phyloP scores from a whole-genome alignment of 2,113 vertebrate species.

The Amphiprion ocellaris region DNA sequence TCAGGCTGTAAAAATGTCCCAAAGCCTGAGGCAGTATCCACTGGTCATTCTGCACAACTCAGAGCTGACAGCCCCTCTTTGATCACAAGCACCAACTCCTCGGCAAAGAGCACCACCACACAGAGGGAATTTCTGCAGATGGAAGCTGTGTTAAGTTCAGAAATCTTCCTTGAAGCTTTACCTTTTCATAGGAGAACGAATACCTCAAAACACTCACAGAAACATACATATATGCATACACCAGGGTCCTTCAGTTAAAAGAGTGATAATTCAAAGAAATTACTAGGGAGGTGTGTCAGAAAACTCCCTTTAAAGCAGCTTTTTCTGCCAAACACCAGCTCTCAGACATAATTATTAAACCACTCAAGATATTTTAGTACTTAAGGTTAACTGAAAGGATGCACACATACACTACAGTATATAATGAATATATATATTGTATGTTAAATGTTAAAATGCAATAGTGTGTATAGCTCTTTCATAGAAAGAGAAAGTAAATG shows the following conservation, averaged over 20 bases:
- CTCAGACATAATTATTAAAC: slow-evolving; percentile 60
- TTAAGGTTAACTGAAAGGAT: slow-evolving; percentile 9
- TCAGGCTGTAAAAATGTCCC: slow-evolving; percentile 48
- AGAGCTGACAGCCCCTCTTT: slow-evolving; percentile 44
- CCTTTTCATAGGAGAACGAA: slow-evolving; percentile 11
- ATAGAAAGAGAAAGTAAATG: slow-evolving; percentile 36
- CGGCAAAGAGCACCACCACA: slow-evolving; percentile 4
- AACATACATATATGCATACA: neutral
- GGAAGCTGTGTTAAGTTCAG: slow-evolving; percentile 25
- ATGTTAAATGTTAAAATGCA: neutral
- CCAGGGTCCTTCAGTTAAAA: slow-evolving; percentile 20
- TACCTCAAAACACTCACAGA: neutral
- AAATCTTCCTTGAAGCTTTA: slow-evolving; percentile 35
- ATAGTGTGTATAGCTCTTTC: neutral
- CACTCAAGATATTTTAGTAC: slow-evolving; percentile 52
- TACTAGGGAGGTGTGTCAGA: slow-evolving; percentile 41
- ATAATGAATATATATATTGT: neutral
- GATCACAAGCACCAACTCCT: slow-evolving; percentile 21
- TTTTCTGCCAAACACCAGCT: slow-evolving; percentile 59
- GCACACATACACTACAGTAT: neutral
- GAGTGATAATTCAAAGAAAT: slow-evolving; percentile 58
- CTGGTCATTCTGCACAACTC: slow-evolving; percentile 52
- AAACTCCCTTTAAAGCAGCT: slow-evolving; percentile 51
- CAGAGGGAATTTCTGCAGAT: neutral
- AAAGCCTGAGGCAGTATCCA: slow-evolving; percentile 43